Base-by-base conservation (phyloP, 2,113 vertebrate species). In the Sisor rabdophorus region DNA sequence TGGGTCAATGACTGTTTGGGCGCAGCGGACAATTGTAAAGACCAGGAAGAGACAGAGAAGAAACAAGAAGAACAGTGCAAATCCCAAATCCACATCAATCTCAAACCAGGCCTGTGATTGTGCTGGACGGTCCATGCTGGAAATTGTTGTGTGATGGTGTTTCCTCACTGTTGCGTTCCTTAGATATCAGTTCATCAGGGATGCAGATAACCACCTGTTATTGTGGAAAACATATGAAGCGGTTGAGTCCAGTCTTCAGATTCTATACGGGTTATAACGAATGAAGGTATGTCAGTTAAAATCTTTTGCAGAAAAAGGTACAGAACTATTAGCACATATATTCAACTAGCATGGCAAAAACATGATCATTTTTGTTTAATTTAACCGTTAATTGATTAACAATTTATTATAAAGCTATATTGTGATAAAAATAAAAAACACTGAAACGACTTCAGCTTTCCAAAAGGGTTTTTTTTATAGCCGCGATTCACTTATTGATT, bases 31-130 rank as follows among this genome's bases (percentile, higher is more conserved):
- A 30, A 93, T 84, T 0, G 91, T 92, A 63, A 87, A 83, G 64
- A 93, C 77, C 54, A 93, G 86, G 81, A 93, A 93, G 69, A 93
- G 87, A 61, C 88, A 92, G 70, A 93, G 83, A 3, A 93, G 85
- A 65, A 82, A 83, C 55, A 93, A 86, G 81, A 93, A 93, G 82
- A 92, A 92, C 78, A 93, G 85, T 0, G 92, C 92, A 4, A 93
- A 92, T 16, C 92, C 92, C 61, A 93, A 85, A 85, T 93, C 92
- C 85, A 93, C 89, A 12, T 93, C 91, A 48, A 93, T 86, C 73
- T 92, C 90, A 0, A 89, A 78, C 74, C 71, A 84, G 54, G 78
- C 15, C 0, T 40, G 70, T 0, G 80, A 76, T 0, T 53, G 83
- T 52, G 72, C 3, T 13, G 73, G 60, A 44, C 81, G 84, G 75